Evolutionary conservation across 1,140 invertebrate species (phyloP).

Genomic region (Amphibalanus amphitrite): DNA sequence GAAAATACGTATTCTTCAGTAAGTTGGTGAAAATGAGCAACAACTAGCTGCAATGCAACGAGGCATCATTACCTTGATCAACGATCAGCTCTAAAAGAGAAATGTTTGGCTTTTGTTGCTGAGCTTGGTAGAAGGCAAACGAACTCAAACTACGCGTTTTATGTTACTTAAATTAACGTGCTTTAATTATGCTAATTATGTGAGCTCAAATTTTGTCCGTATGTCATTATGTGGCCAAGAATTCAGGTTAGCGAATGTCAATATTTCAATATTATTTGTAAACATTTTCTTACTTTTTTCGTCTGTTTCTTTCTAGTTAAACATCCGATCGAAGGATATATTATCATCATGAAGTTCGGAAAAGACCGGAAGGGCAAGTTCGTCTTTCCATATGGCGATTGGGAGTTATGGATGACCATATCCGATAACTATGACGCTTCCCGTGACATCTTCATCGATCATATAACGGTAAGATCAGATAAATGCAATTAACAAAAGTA

Average conservation of each 20-base stretch:
- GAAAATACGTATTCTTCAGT: conserved; percentile 10
- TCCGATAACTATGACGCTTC: conserved; percentile 7
- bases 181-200: too few species aligned
- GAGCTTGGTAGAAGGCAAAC: too few species aligned
- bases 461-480: not conserved
- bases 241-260: too few species aligned
- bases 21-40: not conserved
- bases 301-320: conserved; percentile 6
- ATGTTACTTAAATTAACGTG: too few species aligned
- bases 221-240: too few species aligned
- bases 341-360: conserved; percentile 6
- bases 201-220: too few species aligned
- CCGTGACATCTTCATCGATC: not conserved
- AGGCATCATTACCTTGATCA: too few species aligned
- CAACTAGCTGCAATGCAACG: too few species aligned
- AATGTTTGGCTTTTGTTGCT: too few species aligned
- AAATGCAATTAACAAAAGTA: not conserved
- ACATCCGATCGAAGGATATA: not conserved
- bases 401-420: conserved; percentile 3
- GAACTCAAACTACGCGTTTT: too few species aligned
- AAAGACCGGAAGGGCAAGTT: conserved; percentile 4
- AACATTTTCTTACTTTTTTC: not conserved
- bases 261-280: too few species aligned
- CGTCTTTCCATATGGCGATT: conserved; percentile 4
- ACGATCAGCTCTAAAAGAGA: too few species aligned